Base-by-base conservation (phyloP, 2,113 vertebrate genomes). In the Phaetusa simplex region DNA sequence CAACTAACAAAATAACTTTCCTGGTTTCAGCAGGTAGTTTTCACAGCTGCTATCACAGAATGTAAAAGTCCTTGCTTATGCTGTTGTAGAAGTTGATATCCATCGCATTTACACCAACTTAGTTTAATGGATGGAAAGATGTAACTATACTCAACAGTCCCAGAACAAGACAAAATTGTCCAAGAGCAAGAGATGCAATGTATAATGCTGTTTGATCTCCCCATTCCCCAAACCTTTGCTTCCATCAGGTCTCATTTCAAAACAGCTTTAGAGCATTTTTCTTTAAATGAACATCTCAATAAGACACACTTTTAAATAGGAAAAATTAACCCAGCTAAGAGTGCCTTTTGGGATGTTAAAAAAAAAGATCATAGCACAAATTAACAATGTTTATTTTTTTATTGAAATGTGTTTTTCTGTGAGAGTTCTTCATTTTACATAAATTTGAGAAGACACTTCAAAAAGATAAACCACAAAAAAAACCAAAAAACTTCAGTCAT, bases 401-500 rank as follows among this genome's bases (percentile, higher is more conserved):
- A 42, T 55, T 56, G 30, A 67, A 79, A 43, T 43, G 7, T 30
- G 47, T 4, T 78, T 82, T 87, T 74, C 24, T 69, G 12, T 58
- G 21, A 53, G 24, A 78, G 32, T 34, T 65, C 6, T 58, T 47
- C 1, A 29, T 69, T 80, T 47, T 64, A 36, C 11, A 53, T 70
- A 42, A 32, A 14, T 62, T 40, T 65, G 50, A 80, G 62, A 69
- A 65, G 34, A 34, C 12, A 62, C 18, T 74, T 83, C 3, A 42
- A 58, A 65, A 62, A 69, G 8, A 6, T n/a, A 50, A 55, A 36
- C 5, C 12, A 24, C 36, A 70, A 23, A 7, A 40, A 70, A 38
- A 7, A 2, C 0, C 2, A 15, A 17, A 27, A 34, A 16, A n/a
- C 13, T 3, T 45, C 15, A 32, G 4, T 26, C 10, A 34, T 66